phyloP scores from a whole-genome alignment of 1,140 invertebrate genomes.

The Ostrea denselamellosa region DNA sequence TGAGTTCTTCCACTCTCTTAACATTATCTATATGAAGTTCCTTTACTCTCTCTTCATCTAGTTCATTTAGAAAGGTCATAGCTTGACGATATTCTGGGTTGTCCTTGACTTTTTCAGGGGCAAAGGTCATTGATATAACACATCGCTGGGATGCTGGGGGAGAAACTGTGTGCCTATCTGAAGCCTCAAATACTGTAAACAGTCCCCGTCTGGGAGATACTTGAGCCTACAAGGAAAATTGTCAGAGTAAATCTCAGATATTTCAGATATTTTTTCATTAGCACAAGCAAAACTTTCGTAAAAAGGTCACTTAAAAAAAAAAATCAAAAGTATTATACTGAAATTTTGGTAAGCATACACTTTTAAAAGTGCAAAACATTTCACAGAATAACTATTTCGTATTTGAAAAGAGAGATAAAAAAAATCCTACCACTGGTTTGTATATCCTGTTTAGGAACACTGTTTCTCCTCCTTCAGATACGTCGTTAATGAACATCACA shows the following conservation, averaged over 20 bases:
- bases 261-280: too few relatives aligned
- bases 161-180: constrained; percentile 82
- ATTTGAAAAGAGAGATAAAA: too few relatives aligned
- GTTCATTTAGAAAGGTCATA: constrained; percentile 51
- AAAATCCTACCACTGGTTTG: constrained; percentile 51
- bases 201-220: constrained; percentile 82
- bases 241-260: background rate
- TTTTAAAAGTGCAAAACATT: background rate
- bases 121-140: constrained; percentile 78
- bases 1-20: constrained; percentile 58
- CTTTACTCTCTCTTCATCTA: constrained; percentile 57
- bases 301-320: background rate
- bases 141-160: constrained; percentile 79
- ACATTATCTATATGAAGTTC: constrained; percentile 33
- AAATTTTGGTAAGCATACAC: background rate
- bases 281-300: too few relatives aligned
- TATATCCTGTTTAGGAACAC: constrained; percentile 77
- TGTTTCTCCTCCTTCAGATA: constrained; percentile 82
- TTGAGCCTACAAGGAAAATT: constrained; percentile 60
- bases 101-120: constrained; percentile 54
- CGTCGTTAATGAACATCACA: constrained; percentile 82
- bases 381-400: background rate
- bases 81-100: constrained; percentile 58
- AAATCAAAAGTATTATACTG: background rate
- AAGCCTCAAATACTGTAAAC: constrained; percentile 83